Conservation (phyloP, 1,140 invertebrate species). For the Teleopsis dalmanni region DNA sequence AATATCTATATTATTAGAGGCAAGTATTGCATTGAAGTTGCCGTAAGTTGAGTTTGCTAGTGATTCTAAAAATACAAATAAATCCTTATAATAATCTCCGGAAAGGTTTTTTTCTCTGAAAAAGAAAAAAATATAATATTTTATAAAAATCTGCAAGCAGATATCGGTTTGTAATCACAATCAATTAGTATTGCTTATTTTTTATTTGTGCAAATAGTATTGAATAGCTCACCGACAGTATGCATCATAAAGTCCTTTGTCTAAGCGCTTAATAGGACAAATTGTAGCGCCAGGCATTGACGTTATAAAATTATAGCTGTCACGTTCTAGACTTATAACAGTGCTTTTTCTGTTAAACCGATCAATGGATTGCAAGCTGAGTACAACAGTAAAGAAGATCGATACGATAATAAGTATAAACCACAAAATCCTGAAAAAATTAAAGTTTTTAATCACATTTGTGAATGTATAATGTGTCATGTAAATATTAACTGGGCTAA, state of each 20-base stretch:
- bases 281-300: constrained; percentile 54
- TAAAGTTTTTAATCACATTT: no score
- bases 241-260: constrained; percentile 36
- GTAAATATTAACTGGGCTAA: no score
- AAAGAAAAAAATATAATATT: not conserved
- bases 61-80: constrained; percentile 31
- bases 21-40: constrained; percentile 33
- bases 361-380: constrained; percentile 29
- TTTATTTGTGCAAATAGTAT: not conserved
- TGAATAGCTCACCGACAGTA: constrained; percentile 43
- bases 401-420: constrained; percentile 21
- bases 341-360: constrained; percentile 44
- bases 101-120: not conserved
- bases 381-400: constrained; percentile 24
- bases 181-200: not conserved
- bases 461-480: no score
- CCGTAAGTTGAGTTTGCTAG: constrained; percentile 37
- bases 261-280: constrained; percentile 46
- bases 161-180: not conserved
- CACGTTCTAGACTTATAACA: constrained; percentile 60
- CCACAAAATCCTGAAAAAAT: constrained; percentile 35
- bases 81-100: not conserved
- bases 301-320: constrained; percentile 61
- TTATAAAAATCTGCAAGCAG: not conserved
- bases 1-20: constrained; percentile 17